Evolutionary conservation across 2,113 vertebrate species (phyloP).

Genomic region (Dicerorhinus sumatrensis): DNA sequence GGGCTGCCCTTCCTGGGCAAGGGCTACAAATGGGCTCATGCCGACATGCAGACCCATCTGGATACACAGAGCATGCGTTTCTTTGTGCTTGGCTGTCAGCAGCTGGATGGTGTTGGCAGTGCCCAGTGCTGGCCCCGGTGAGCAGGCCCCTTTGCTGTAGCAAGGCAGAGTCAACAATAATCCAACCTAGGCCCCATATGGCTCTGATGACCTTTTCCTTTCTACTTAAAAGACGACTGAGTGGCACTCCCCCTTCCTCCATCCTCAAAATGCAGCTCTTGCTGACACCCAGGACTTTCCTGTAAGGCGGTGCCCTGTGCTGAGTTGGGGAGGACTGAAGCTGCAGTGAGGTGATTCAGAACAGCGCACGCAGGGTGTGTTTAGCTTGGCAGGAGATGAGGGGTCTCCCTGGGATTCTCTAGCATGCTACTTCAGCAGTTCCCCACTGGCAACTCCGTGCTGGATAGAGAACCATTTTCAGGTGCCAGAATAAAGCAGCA

Average conservation of each 20-base stretch:
- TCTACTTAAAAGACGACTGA: conserved; percentile 53
- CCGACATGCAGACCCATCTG: conserved; percentile 60
- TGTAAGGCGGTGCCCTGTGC: background rate
- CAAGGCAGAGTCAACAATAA: conserved; percentile 22
- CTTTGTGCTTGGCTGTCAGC: conserved; percentile 47
- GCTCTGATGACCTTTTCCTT: conserved; percentile 67
- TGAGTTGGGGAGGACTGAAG: background rate
- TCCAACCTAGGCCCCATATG: background rate
- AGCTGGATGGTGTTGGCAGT: conserved; percentile 58
- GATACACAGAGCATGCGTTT: background rate
- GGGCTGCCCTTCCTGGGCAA: conserved; percentile 54
- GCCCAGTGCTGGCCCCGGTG: background rate
- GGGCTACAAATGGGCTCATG: conserved; percentile 70
- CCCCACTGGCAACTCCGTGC: background rate
- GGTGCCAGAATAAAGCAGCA: conserved; percentile 31
- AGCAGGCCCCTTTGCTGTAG: conserved; percentile 33
- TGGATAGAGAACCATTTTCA: conserved; percentile 10
- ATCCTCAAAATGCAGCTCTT: conserved; percentile 28
- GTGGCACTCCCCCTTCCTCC: background rate
- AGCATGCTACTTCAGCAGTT: conserved; percentile 53
- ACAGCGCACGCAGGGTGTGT: background rate
- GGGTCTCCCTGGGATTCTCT: conserved; percentile 67
- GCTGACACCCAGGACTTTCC: conserved; percentile 39
- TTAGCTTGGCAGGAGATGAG: conserved; percentile 61
- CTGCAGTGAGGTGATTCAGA: conserved; percentile 51